Conservation (phyloP, 1,140 invertebrate species). For the Brachionus paranguensis region DNA sequence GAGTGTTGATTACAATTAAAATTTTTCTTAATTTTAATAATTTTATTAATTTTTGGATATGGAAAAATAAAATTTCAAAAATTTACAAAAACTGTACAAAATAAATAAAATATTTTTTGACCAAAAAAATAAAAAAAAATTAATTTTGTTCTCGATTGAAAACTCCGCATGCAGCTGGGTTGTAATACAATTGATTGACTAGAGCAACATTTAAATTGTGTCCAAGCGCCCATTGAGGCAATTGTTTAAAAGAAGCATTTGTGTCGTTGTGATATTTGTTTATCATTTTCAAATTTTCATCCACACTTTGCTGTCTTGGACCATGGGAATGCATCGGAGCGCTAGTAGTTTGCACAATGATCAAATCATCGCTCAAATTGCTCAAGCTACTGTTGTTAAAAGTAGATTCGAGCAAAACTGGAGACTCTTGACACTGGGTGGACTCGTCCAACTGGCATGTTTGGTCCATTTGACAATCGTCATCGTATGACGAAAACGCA, state of each 20-base stretch:
- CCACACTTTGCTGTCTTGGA: not conserved
- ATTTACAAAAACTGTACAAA: not conserved
- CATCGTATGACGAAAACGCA: not conserved
- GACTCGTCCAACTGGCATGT: not conserved
- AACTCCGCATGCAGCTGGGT: not conserved
- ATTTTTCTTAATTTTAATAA: not conserved
- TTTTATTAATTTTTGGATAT: not conserved
- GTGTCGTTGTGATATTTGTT: slow-evolving; percentile 38
- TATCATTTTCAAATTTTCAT: slow-evolving; percentile 4
- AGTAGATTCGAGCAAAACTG: slow-evolving; percentile 6
- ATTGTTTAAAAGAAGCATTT: not conserved
- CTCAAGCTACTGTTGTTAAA: slow-evolving; percentile 31
- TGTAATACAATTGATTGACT: slow-evolving; percentile 32
- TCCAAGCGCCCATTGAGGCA: not conserved
- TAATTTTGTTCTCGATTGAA: not conserved
- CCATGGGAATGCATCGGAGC: not conserved
- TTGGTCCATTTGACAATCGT: not conserved
- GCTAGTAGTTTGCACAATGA: slow-evolving; percentile 24
- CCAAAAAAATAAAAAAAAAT: not conserved
- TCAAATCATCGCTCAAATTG: slow-evolving; percentile 34
- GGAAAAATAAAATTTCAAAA: slow-evolving; percentile 3
- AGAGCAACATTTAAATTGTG: slow-evolving; percentile 33
- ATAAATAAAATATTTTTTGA: not conserved
- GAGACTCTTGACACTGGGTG: slow-evolving; percentile 15
- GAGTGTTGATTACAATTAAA: no score